These are phyloP conservation scores for Labia minor DNA, from an alignment of 2,888 invertebrate genomes.

Conservation along the genomic window DNA sequence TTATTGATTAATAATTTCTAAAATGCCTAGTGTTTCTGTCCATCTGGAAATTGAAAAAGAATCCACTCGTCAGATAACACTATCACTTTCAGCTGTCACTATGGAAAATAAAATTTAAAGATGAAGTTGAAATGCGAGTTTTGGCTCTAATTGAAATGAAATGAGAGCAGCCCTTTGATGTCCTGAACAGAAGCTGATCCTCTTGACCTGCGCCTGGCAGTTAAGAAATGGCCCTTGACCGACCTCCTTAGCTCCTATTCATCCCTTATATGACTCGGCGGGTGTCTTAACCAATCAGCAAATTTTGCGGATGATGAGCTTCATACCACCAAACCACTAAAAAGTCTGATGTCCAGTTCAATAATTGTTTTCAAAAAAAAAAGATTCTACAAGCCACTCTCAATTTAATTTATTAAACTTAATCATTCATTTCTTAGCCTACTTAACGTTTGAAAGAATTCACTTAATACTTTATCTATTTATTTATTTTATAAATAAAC, in stretches of 20 bases:
- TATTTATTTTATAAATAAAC: no score
- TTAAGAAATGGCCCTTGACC: not conserved
- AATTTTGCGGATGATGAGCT: not conserved
- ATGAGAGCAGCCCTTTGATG: not conserved
- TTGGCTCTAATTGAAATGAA: not conserved
- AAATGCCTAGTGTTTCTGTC: no score
- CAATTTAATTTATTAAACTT: not conserved
- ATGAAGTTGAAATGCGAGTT: not conserved
- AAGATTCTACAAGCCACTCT: not conserved
- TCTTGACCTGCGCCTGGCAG: constrained; percentile 7
- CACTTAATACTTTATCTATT: no score
- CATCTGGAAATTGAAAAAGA: no score
- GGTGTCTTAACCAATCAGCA: not conserved
- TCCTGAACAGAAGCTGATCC: not conserved
- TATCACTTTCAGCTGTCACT: no score
- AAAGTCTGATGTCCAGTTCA: not conserved
- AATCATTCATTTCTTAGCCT: no score
- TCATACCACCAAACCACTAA: not conserved
- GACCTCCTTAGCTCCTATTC: constrained; percentile 5
- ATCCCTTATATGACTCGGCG: not conserved
- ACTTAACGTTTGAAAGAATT: no score
- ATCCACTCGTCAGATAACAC: no score
- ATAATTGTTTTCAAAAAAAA: not conserved
- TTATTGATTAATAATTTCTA: no score
- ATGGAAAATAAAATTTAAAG: no score